Conservation (phyloP, 2,113 vertebrate species). For the Mungos mungo region DNA sequence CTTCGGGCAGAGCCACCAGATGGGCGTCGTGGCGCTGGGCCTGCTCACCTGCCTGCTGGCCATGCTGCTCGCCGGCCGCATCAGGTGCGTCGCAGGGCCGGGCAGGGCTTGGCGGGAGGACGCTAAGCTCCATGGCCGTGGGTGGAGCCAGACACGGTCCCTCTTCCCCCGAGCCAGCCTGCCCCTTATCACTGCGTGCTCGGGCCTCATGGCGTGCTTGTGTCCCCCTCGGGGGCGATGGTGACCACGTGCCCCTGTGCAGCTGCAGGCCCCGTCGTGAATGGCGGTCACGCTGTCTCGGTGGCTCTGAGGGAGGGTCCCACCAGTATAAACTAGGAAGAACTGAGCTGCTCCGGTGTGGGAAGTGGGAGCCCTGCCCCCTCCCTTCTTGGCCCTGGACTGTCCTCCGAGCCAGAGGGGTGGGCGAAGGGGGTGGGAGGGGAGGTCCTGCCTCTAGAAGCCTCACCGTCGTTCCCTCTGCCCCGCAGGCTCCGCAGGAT, state of each 20-base stretch:
- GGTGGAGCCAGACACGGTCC: not conserved
- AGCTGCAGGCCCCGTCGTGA: rapidly evolving
- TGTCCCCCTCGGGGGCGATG: rapidly evolving
- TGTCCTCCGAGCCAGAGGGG: not conserved
- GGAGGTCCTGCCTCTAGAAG: rapidly evolving
- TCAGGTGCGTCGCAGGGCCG: conserved; percentile 84
- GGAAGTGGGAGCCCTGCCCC: not conserved
- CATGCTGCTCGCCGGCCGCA: conserved; percentile 91
- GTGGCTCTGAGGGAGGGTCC: not conserved
- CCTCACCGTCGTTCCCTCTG: not conserved
- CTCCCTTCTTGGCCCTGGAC: not conserved
- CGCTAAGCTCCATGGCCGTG: rapidly evolving
- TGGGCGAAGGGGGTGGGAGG: rapidly evolving
- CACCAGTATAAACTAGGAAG: rapidly evolving
- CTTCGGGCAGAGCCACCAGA: conserved; percentile 90
- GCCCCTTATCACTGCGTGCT: rapidly evolving
- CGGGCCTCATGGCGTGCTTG: rapidly evolving
- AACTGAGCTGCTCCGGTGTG: no score
- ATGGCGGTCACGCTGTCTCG: rapidly evolving
- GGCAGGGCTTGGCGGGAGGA: not conserved
- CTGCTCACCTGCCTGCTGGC: conserved; percentile 92
- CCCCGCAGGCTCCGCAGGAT: conserved; percentile 91
- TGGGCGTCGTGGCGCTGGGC: conserved; percentile 88
- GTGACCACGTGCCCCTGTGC: rapidly evolving
- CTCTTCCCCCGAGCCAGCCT: not conserved